phyloP scores from a whole-genome alignment of 2,888 invertebrate genomes.

The Brachyopa scutellaris region DNA sequence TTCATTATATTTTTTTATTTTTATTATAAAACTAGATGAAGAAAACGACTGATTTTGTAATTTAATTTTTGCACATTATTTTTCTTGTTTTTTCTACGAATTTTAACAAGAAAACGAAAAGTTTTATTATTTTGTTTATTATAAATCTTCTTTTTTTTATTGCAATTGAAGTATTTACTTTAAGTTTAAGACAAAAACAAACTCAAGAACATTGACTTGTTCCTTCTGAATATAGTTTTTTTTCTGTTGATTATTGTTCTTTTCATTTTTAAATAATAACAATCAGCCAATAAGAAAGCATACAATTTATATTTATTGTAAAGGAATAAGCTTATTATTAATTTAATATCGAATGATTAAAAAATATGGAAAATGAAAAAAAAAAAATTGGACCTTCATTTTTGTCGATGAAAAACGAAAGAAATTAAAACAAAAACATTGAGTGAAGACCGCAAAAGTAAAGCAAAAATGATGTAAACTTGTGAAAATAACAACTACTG shows the following conservation, averaged over 20 bases:
- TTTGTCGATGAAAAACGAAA: slow-evolving; percentile 31
- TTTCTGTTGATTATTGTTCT: slow-evolving; percentile 7
- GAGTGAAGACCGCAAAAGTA: slow-evolving; percentile 22
- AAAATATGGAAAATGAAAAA: slow-evolving; percentile 3
- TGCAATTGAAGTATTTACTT: slow-evolving; percentile 26
- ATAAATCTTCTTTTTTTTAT: slow-evolving; percentile 28
- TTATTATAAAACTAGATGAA: slow-evolving; percentile 43
- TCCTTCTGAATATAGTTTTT: slow-evolving; percentile 22
- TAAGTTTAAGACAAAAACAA: slow-evolving; percentile 31
- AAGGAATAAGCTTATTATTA: slow-evolving; percentile 61
- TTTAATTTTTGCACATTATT: slow-evolving; percentile 57
- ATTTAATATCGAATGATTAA: slow-evolving; percentile 58
- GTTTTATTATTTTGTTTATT: slow-evolving; percentile 29
- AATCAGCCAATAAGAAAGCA: slow-evolving; percentile 62
- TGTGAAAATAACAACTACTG: slow-evolving; percentile 42
- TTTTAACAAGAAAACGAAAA: slow-evolving; percentile 31
- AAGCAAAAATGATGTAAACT: slow-evolving; percentile 22
- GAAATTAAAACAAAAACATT: neutral
- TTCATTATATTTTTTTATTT: slow-evolving; percentile 38
- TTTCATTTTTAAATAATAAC: slow-evolving; percentile 36
- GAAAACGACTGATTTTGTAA: slow-evolving; percentile 69
- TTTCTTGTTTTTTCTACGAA: slow-evolving; percentile 43
- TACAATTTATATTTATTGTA: slow-evolving; percentile 69
- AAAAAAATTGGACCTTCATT: slow-evolving; percentile 10
- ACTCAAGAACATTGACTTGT: slow-evolving; percentile 11